Conservation (phyloP, 1,140 invertebrate species). For the Branchinecta lindahli region DNA sequence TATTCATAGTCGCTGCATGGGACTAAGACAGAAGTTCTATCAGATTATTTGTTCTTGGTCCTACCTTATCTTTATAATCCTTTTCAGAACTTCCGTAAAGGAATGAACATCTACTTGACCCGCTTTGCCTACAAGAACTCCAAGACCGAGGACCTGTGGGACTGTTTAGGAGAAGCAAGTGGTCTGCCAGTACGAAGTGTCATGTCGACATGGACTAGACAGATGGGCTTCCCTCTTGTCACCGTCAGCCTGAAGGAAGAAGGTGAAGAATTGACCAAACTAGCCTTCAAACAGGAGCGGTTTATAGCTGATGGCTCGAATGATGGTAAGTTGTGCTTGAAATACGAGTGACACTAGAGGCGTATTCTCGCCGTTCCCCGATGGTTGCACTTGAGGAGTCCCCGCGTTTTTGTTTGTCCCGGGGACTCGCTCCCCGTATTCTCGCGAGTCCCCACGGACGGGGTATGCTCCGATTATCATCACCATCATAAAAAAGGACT, state of each 20-base stretch:
- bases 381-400: too few relatives aligned
- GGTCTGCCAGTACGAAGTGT: constrained; percentile 32
- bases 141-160: constrained; percentile 30
- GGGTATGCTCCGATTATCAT: too few relatives aligned
- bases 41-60: too few relatives aligned
- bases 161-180: constrained; percentile 29
- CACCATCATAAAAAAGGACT: too few relatives aligned
- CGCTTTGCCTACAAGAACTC: constrained; percentile 29
- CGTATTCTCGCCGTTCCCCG: too few relatives aligned
- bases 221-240: constrained; percentile 39
- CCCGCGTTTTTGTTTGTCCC: too few relatives aligned
- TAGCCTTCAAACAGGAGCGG: constrained; percentile 32
- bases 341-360: too few relatives aligned
- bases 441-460: too few relatives aligned
- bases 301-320: constrained; percentile 31
- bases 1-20: too few relatives aligned
- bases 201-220: constrained; percentile 44
- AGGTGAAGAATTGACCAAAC: constrained; percentile 28
- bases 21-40: too few relatives aligned
- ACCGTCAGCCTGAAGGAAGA: constrained; percentile 24
- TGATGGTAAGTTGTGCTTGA: background rate
- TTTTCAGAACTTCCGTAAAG: constrained; percentile 30
- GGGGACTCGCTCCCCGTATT: too few relatives aligned
- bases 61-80: background rate
- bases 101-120: constrained; percentile 34